Evolutionary conservation across 2,797 vertebrate genomes (phyloP).

Genomic region (Hybognathus amarus): DNA sequence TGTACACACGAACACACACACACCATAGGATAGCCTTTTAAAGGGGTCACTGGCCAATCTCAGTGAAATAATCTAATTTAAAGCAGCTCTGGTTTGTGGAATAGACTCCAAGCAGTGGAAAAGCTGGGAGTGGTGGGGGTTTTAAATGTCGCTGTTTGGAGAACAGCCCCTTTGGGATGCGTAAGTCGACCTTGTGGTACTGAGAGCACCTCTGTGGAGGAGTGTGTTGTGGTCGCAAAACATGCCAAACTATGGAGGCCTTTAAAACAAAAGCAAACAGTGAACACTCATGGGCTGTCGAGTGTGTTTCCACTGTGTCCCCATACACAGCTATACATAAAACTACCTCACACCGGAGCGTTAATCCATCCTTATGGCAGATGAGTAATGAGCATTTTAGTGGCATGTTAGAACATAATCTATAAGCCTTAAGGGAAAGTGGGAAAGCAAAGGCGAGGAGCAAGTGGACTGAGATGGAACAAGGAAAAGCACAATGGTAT

Average conservation of each 20-base stretch:
- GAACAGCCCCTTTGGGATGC: slow-evolving; percentile 65
- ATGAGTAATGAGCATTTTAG: slow-evolving; percentile 61
- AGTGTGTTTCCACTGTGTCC: slow-evolving; percentile 36
- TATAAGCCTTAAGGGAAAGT: slow-evolving; percentile 52
- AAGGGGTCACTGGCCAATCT: slow-evolving; percentile 73
- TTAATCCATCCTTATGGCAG: slow-evolving; percentile 53
- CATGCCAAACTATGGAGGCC: background rate
- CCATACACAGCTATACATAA: slow-evolving; percentile 37
- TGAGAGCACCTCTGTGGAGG: background rate
- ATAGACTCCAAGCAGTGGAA: slow-evolving; percentile 34
- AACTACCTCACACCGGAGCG: slow-evolving; percentile 33
- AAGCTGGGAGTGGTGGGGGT: slow-evolving; percentile 47
- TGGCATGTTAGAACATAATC: slow-evolving; percentile 54
- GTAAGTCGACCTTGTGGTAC: slow-evolving; percentile 58
- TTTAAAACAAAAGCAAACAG: slow-evolving; percentile 19
- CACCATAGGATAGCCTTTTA: slow-evolving; percentile 70
- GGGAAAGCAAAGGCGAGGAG: slow-evolving; percentile 23
- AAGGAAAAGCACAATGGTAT: slow-evolving; percentile 10
- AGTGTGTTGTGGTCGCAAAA: background rate
- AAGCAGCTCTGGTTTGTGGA: slow-evolving; percentile 60
- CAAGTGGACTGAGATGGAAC: background rate
- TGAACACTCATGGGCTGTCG: background rate
- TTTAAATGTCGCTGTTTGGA: slow-evolving; percentile 64
- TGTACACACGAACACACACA: slow-evolving; percentile 58
- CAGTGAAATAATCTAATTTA: slow-evolving; percentile 74